A percentile compares a stretch with the other conserved stretches of the same genome.
phyloP scores from a whole-genome alignment of 2,113 vertebrate species.

The Indicator indicator region DNA sequence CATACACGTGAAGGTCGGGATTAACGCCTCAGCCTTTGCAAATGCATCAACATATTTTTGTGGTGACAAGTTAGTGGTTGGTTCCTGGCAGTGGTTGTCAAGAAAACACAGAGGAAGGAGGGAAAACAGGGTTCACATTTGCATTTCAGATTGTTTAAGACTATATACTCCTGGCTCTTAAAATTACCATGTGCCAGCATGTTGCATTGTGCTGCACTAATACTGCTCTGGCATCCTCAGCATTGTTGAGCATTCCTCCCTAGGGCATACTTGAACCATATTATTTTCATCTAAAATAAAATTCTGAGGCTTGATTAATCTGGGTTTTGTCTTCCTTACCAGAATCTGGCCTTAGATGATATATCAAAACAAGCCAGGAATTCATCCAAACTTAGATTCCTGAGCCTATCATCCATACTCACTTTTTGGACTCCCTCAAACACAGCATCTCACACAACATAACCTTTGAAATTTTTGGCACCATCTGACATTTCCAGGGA shows the following conservation, averaged over 20 bases:
- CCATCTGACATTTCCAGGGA: background rate
- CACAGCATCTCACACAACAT: rapidly evolving
- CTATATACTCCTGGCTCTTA: conserved; percentile 23
- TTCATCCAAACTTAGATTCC: background rate
- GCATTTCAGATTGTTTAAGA: conserved; percentile 39
- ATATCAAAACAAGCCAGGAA: background rate
- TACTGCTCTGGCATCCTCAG: background rate
- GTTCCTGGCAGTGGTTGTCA: conserved; percentile 6
- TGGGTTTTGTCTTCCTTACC: background rate
- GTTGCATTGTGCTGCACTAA: background rate
- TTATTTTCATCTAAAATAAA: conserved; percentile 25
- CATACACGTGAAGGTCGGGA: background rate
- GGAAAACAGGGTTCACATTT: conserved; percentile 11
- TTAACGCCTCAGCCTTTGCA: background rate
- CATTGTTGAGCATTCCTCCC: background rate
- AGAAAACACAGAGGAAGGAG: conserved; percentile 18
- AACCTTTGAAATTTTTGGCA: background rate
- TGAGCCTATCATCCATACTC: background rate
- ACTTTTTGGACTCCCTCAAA: background rate
- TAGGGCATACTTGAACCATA: background rate
- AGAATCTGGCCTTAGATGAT: background rate
- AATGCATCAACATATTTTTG: background rate
- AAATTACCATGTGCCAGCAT: conserved; percentile 31
- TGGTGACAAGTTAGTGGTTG: background rate
- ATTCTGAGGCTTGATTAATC: background rate